phyloP scores from a whole-genome alignment of 2,888 invertebrate species.

The Eucriotettix oculatus region DNA sequence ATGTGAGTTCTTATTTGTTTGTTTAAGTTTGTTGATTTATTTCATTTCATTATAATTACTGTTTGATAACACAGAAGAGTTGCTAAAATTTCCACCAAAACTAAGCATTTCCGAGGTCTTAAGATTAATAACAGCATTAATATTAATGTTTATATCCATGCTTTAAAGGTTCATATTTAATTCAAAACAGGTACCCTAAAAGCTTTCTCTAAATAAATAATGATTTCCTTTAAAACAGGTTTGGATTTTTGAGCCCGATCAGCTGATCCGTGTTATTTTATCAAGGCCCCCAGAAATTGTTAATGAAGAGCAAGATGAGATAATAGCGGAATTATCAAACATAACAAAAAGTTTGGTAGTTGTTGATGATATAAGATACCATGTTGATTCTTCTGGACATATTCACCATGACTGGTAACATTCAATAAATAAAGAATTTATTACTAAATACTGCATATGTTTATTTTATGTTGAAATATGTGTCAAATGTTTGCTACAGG shows the following conservation, averaged over 20 bases:
- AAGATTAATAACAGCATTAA: no score
- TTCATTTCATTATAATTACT: no score
- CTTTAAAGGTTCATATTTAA: no score
- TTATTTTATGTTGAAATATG: no score
- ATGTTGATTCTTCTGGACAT: conserved; percentile 43
- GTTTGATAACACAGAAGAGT: no score
- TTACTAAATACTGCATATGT: no score
- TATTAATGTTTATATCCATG: no score
- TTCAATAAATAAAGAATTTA: no score
- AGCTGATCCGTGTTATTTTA: conserved; percentile 68
- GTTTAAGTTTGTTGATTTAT: no score
- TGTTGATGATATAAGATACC: conserved; percentile 59
- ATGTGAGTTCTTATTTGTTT: conserved; percentile 36
- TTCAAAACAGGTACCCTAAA: no score
- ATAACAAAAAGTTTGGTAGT: conserved; percentile 65
- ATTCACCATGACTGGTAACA: conserved; percentile 50
- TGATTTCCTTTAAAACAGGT: conserved; percentile 35
- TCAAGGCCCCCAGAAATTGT: conserved; percentile 68
- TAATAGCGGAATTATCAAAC: conserved; percentile 52
- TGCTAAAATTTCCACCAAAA: no score
- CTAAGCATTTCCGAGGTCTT: no score
- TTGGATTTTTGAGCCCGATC: conserved; percentile 77
- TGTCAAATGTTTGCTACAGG: conserved; percentile 29
- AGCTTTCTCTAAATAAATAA: neutral
- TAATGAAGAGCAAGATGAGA: conserved; percentile 48